Evolutionary conservation across 1,140 invertebrate species (phyloP).

Genomic region (Asbolus verrucosus): DNA sequence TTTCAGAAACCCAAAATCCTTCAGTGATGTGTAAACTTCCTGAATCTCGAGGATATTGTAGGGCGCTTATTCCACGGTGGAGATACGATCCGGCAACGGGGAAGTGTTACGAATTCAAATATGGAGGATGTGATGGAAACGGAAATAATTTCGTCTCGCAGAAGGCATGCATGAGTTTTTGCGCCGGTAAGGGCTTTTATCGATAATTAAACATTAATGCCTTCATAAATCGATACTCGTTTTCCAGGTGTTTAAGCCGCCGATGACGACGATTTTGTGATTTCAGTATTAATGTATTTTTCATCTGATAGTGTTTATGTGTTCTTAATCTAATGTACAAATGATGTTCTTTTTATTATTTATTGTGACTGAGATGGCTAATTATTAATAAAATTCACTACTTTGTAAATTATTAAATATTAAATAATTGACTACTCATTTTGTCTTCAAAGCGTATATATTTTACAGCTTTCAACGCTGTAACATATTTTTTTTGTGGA

Average conservation of each 20-base stretch:
- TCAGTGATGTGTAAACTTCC: slow-evolving; percentile 60
- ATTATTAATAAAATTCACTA: neutral
- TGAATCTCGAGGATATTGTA: slow-evolving; percentile 69
- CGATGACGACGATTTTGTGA: slow-evolving; percentile 16
- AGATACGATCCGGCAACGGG: slow-evolving; percentile 69
- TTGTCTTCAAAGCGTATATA: no score
- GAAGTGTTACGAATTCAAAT: slow-evolving; percentile 73
- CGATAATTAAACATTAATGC: no score
- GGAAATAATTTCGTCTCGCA: slow-evolving; percentile 73
- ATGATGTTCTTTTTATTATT: no score
- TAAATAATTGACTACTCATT: neutral
- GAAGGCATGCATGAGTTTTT: slow-evolving; percentile 69
- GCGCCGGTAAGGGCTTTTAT: slow-evolving; percentile 62
- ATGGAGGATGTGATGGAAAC: slow-evolving; percentile 77
- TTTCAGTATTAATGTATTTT: slow-evolving; percentile 39
- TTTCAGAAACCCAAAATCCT: slow-evolving; percentile 24
- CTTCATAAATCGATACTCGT: neutral
- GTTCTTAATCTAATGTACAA: slow-evolving; percentile 41
- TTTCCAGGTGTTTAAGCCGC: slow-evolving; percentile 32
- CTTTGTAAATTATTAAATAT: slow-evolving; percentile 11
- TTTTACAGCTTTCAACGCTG: no score
- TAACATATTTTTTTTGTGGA: no score
- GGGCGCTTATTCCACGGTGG: slow-evolving; percentile 70
- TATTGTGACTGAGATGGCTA: slow-evolving; percentile 12
- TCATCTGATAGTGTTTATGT: slow-evolving; percentile 10